phyloP scores from a whole-genome alignment of 2,113 vertebrate species.

The Cnemophilus loriae region DNA sequence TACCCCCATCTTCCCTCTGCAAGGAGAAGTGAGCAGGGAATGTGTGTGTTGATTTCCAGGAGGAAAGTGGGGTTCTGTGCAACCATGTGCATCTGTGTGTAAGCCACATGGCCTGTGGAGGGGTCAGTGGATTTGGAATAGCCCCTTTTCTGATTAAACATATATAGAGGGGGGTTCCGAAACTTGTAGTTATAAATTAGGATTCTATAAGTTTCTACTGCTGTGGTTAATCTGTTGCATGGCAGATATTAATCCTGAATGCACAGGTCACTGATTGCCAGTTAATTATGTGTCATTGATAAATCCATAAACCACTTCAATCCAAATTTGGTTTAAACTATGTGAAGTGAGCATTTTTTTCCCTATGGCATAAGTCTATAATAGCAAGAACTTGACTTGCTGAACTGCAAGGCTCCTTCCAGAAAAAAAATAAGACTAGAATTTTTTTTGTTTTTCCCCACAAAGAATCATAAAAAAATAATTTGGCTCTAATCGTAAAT shows the following conservation, averaged over 20 bases:
- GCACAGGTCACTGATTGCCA: background rate
- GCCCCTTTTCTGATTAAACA: background rate
- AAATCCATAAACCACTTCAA: slow-evolving; percentile 18
- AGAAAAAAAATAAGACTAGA: background rate
- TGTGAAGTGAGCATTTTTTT: background rate
- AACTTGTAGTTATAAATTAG: background rate
- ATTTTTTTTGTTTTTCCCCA: background rate
- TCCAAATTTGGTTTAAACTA: background rate
- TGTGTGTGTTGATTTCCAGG: accelerated
- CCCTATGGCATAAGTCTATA: background rate
- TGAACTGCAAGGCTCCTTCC: background rate
- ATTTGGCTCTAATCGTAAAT: background rate
- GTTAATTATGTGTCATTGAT: background rate
- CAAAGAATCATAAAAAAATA: background rate
- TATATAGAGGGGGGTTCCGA: background rate
- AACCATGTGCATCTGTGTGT: background rate
- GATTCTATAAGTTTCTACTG: background rate
- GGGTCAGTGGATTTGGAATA: background rate
- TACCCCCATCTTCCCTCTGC: background rate
- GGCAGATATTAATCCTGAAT: background rate
- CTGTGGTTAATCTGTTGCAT: background rate
- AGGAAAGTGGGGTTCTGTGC: accelerated
- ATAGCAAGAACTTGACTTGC: background rate
- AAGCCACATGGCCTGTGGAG: background rate
- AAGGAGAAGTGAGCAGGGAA: background rate